Percentiles rank a stretch among this genome's conserved stretches.
Conservation (phyloP, 2,888 invertebrate genomes). For the Sussaba pulchella region DNA sequence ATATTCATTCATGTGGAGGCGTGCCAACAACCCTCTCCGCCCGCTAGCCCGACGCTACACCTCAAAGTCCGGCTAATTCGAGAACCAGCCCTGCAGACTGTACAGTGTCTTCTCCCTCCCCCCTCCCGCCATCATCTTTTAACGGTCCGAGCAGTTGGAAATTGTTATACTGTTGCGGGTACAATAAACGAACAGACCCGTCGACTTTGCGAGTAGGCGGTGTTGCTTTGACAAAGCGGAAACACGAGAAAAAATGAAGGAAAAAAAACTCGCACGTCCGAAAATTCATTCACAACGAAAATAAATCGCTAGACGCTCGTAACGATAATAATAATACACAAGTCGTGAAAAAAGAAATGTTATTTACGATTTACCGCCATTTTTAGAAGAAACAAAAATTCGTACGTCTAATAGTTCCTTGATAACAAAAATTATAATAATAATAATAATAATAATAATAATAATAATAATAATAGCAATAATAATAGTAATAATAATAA, state of each 20-base stretch:
- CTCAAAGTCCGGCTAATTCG: slow-evolving; percentile 63
- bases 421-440: too few species aligned
- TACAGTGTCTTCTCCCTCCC: background rate
- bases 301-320: background rate
- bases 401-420: too few species aligned
- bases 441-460: too few species aligned
- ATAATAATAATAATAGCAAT: too few species aligned
- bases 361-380: too few species aligned
- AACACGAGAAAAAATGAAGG: background rate
- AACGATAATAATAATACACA: too few species aligned
- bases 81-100: slow-evolving; percentile 30
- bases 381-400: too few species aligned
- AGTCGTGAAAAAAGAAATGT: too few species aligned
- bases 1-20: slow-evolving; percentile 51
- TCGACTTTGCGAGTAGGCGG: background rate
- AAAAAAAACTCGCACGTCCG: background rate
- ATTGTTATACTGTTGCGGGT: background rate
- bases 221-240: background rate
- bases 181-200: background rate
- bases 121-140: background rate
- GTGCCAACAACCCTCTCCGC: background rate
- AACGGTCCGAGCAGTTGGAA: background rate
- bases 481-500: too few species aligned
- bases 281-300: background rate
- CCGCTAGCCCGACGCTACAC: background rate